Percentiles rank a stretch among this genome's conserved stretches.
Evolutionary conservation across 2,113 vertebrate genomes (phyloP).

Genomic region (Heterocephalus glaber): DNA sequence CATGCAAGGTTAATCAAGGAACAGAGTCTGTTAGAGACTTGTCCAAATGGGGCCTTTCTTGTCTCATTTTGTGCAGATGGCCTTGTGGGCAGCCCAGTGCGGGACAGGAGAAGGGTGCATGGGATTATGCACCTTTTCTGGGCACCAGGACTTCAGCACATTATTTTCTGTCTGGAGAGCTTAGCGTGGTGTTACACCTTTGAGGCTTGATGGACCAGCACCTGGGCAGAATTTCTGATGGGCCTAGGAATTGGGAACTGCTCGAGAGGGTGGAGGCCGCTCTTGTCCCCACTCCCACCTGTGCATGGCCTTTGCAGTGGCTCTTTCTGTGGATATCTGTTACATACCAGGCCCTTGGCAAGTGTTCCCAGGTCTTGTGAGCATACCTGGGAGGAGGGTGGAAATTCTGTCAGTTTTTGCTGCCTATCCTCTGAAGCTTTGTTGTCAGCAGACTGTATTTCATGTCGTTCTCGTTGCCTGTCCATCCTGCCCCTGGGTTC

Average conservation of each 20-base stretch:
- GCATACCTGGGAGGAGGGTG: not conserved
- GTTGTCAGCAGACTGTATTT: not conserved
- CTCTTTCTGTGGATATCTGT: not conserved
- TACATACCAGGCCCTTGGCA: not conserved
- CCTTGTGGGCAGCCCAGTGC: not conserved
- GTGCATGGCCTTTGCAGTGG: not conserved
- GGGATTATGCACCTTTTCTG: not conserved
- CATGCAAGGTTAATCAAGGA: not conserved
- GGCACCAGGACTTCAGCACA: not conserved
- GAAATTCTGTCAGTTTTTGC: not conserved
- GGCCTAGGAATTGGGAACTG: not conserved
- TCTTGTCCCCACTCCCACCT: not conserved
- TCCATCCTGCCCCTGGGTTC: not conserved
- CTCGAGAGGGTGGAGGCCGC: too few relatives aligned
- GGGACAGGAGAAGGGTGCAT: rapidly evolving
- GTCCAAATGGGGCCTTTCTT: not conserved
- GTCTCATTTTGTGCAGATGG: not conserved
- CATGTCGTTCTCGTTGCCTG: not conserved
- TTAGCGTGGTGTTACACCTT: not conserved
- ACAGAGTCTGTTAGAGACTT: not conserved
- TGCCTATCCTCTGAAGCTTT: not conserved
- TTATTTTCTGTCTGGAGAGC: not conserved
- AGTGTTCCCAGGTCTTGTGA: not conserved
- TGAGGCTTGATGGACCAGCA: not conserved
- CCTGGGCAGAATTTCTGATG: not conserved